These are phyloP conservation scores for Schizaphis graminum DNA, from an alignment of 2,888 invertebrate species.

Conservation along the genomic window DNA sequence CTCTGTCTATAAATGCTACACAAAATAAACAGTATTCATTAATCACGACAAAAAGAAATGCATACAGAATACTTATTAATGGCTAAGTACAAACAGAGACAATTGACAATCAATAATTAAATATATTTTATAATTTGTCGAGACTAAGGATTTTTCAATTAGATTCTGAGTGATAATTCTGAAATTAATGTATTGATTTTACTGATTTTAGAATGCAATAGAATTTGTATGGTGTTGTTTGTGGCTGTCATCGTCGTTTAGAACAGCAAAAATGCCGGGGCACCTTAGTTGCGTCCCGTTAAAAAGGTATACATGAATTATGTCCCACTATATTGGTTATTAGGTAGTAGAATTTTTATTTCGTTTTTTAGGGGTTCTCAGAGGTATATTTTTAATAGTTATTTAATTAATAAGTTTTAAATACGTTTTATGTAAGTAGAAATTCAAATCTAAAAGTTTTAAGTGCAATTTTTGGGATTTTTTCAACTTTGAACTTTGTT, in stretches of 20 bases:
- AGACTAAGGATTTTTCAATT: background rate
- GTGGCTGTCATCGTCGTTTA: background rate
- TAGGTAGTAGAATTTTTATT: too few species aligned
- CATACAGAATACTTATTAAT: background rate
- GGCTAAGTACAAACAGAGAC: background rate
- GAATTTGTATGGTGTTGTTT: background rate
- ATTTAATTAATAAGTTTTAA: too few species aligned
- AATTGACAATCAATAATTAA: background rate
- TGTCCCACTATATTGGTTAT: too few species aligned
- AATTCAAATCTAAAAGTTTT: too few species aligned
- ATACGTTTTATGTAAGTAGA: too few species aligned
- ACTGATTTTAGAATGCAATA: background rate
- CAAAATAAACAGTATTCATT: background rate
- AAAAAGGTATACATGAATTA: too few species aligned
- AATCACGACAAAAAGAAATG: background rate
- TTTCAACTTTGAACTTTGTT: too few species aligned
- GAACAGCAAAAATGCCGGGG: background rate
- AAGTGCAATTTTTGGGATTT: too few species aligned
- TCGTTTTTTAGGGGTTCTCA: too few species aligned
- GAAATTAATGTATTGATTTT: background rate
- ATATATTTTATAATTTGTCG: background rate
- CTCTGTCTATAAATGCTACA: background rate
- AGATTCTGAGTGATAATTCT: background rate
- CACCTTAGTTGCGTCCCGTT: too few species aligned
- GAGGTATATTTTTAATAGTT: too few species aligned